Evolutionary conservation across 1,140 invertebrate species (phyloP), one percentile per base, ranked within the genome.

Genomic region (Nephila pilipes): DNA sequence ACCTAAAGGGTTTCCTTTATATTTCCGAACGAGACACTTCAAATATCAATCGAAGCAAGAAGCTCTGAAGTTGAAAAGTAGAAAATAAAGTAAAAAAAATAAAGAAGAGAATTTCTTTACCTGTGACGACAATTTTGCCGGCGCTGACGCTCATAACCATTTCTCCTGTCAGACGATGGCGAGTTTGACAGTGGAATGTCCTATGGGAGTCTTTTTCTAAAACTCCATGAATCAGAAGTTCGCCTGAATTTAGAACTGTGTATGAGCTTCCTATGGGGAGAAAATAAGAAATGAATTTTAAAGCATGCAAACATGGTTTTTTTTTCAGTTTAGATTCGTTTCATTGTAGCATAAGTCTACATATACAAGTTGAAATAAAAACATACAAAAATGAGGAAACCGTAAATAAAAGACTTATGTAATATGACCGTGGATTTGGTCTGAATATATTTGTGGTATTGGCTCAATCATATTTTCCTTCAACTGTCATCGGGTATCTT

Each of bases 91-190:
- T n/a, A n/a, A 3, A 25, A 5, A 18, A 25, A 22, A 80, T 38
- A 8, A 81, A 46, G 16, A 38, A 54, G 36, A 29, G 22, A 4
- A 54, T 54, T 81, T 54, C 38, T 38, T 90, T 75, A 94, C 94
- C 91, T 94, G 92, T 94, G n/a, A 94, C 88, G 29, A 88, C 57
- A 79, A 94, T 93, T 58, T 94, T 89, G 14, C 91, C 94, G 20
- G 91, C 92, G 8, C 69, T 90, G 22, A 57, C 81, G 46, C 90
- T 81, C 69, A 87, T 90, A 32, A 90, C 80, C 65, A 92, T 87
- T 25, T 88, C 87, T 25, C 90, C 88, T 25, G 94, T 94, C 25
- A 94, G 36, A 2, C 69, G 38, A 58, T 94, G 94, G 2, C 88
- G 38, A n/a, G 92, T 90, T 18, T 93, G 94, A 80, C 94, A 94